These are phyloP conservation scores for Sebastes matsubarae DNA, from an alignment of 2,797 vertebrate species.

Conservation along the genomic window DNA sequence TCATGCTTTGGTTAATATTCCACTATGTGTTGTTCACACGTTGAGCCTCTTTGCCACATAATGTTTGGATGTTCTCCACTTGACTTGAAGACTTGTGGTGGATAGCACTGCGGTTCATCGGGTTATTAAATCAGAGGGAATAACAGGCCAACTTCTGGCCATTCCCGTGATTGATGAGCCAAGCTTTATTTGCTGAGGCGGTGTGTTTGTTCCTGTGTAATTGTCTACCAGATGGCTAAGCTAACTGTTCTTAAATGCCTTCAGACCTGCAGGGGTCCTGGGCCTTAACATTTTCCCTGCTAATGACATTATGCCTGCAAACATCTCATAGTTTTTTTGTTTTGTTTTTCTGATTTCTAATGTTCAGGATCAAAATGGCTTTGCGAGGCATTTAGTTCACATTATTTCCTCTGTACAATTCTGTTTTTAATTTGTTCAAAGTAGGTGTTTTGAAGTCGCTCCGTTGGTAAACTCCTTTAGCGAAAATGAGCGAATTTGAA, in stretches of 20 bases:
- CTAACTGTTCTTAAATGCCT: constrained; percentile 88
- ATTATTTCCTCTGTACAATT: constrained; percentile 48
- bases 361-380: constrained; percentile 58
- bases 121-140: constrained; percentile 85
- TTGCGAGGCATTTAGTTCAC: constrained; percentile 44
- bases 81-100: constrained; percentile 40
- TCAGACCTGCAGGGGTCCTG: constrained; percentile 80
- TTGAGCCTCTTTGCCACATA: constrained; percentile 1
- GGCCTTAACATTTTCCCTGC: constrained; percentile 74
- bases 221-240: constrained; percentile 89
- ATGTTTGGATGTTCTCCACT: constrained; percentile 38
- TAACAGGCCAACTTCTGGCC: constrained; percentile 83
- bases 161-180: constrained; percentile 87
- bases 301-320: constrained; percentile 75
- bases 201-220: constrained; percentile 87
- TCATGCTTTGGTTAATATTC: not conserved
- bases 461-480: constrained; percentile 58
- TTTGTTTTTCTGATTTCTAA: constrained; percentile 54
- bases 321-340: constrained; percentile 45
- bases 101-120: constrained; percentile 73
- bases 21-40: not conserved
- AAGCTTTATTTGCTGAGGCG: constrained; percentile 87
- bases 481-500: constrained; percentile 63
- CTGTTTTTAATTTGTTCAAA: constrained; percentile 66
- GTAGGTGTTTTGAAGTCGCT: constrained; percentile 55